phyloP scores from a whole-genome alignment of 2,888 invertebrate genomes.

The Scaptomyza polygonia region DNA sequence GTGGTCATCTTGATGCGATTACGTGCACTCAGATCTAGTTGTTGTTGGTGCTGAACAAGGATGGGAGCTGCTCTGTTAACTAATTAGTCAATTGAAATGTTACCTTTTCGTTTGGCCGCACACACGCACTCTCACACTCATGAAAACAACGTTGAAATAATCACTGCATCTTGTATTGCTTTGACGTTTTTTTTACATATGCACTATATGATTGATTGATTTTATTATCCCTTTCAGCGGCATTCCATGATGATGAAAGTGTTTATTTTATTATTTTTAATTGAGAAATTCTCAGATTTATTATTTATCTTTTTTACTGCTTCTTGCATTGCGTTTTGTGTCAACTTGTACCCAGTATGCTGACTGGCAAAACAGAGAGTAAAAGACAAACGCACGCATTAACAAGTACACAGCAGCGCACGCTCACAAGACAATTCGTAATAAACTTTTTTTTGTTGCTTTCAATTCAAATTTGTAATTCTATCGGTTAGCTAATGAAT shows the following conservation, averaged over 20 bases:
- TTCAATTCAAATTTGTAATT: background rate
- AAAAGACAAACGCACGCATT: slow-evolving; percentile 5
- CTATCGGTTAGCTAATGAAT: too few relatives aligned
- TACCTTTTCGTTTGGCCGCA: slow-evolving; percentile 1
- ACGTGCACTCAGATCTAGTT: slow-evolving; percentile 5
- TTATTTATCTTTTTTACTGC: slow-evolving; percentile 15
- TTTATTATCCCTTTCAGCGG: slow-evolving; percentile 11
- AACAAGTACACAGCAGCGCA: slow-evolving; percentile 44
- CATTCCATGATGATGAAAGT: slow-evolving; percentile 27
- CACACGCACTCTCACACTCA: slow-evolving; percentile 4
- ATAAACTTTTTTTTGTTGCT: slow-evolving; percentile 10
- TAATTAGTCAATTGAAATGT: slow-evolving; percentile 15
- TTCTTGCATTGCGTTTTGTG: slow-evolving; percentile 8
- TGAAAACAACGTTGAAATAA: slow-evolving; percentile 1
- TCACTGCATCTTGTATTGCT: slow-evolving; percentile 1
- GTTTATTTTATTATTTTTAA: background rate
- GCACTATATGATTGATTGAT: background rate
- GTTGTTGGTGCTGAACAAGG: slow-evolving; percentile 28
- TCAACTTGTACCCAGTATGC: slow-evolving; percentile 11
- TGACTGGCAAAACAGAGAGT: slow-evolving; percentile 28
- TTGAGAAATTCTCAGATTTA: background rate
- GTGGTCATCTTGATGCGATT: slow-evolving; percentile 79
- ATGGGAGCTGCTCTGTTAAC: slow-evolving; percentile 20
- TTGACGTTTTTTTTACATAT: background rate
- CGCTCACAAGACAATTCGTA: slow-evolving; percentile 26